Evolutionary conservation across 2,888 invertebrate genomes (phyloP).

Genomic region (Embidobia sp.): DNA sequence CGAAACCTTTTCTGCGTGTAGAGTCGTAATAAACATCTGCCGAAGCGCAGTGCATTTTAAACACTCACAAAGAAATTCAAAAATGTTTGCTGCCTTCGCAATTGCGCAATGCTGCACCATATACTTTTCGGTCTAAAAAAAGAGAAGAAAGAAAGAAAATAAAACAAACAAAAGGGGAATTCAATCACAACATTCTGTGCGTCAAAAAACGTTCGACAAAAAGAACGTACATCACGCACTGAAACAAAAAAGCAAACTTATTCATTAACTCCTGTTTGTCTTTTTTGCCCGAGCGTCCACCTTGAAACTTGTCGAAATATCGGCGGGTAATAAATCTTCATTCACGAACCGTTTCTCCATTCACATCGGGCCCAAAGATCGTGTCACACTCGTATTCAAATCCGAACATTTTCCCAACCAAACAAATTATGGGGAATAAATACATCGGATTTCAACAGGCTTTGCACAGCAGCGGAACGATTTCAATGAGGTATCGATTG

Average conservation of each 20-base stretch:
- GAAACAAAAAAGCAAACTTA: conserved; percentile 7
- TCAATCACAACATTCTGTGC: neutral
- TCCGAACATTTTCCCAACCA: conserved; percentile 46
- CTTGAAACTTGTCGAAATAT: conserved; percentile 41
- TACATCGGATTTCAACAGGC: conserved; percentile 47
- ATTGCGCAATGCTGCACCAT: too few species aligned
- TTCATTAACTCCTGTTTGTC: conserved; percentile 17
- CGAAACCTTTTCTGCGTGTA: too few species aligned
- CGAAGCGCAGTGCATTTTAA: too few species aligned
- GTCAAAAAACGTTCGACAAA: neutral
- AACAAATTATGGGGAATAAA: conserved; percentile 48
- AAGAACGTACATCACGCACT: neutral
- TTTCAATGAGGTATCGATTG: conserved; percentile 55
- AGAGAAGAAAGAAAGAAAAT: too few species aligned
- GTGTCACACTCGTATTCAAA: conserved; percentile 37
- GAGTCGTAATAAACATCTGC: too few species aligned
- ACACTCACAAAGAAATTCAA: too few species aligned
- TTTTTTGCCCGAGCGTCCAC: conserved; percentile 21
- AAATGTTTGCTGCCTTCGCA: too few species aligned
- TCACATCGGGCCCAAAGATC: conserved; percentile 39
- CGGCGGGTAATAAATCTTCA: conserved; percentile 35
- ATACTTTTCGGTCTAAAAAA: too few species aligned
- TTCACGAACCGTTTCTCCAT: conserved; percentile 30
- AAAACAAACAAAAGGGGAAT: too few species aligned
- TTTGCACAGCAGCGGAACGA: conserved; percentile 50